A percentile compares a stretch with the other conserved stretches of the same genome.
These are phyloP conservation scores for Catharus bicknelli DNA, from an alignment of 2,113 vertebrate species.

Conservation along the genomic window DNA sequence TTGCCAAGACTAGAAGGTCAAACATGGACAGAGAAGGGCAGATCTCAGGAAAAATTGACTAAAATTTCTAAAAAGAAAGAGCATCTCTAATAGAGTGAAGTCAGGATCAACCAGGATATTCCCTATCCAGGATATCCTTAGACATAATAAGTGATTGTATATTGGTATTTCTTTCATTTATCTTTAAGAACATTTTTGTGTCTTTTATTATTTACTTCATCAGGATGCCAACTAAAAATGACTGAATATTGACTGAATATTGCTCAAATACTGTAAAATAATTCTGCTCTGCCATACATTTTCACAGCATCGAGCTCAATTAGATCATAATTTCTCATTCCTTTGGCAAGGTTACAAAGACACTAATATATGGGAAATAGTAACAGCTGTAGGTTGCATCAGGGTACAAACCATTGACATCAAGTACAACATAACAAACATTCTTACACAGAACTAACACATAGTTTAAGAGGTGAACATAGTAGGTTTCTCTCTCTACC, in stretches of 20 bases:
- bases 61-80: neutral
- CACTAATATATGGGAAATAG: neutral
- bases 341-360: neutral
- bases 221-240: neutral
- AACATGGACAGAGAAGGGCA: neutral
- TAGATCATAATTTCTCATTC: neutral
- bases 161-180: neutral
- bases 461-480: neutral
- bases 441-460: neutral
- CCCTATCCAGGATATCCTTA: neutral
- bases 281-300: neutral
- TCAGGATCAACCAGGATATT: neutral
- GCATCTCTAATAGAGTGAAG: neutral
- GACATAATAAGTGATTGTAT: neutral
- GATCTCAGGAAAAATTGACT: neutral
- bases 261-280: neutral
- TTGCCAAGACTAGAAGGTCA: neutral
- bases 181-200: neutral
- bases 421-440: neutral
- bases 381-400: neutral
- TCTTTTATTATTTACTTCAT: neutral
- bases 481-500: neutral
- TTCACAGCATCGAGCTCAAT: neutral
- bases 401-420: neutral
- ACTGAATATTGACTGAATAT: neutral